A percentile compares a stretch with the other conserved stretches of the same genome.
Conservation (phyloP, 2,888 invertebrate genomes). For the Nezara viridula region DNA sequence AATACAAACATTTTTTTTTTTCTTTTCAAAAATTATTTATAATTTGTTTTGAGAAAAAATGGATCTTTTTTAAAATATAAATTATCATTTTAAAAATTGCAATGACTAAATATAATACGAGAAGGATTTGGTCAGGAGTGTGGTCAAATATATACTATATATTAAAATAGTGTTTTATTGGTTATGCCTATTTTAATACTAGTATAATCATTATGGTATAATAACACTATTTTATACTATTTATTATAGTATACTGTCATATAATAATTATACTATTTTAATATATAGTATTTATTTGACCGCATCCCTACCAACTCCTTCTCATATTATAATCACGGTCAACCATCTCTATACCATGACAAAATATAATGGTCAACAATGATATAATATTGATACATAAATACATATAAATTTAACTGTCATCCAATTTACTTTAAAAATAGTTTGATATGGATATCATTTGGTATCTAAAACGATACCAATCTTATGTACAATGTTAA, state of each 20-base stretch:
- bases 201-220: too few species aligned
- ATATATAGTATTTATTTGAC: too few species aligned
- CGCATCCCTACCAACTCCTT: too few species aligned
- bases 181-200: too few species aligned
- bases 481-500: constrained; percentile 33
- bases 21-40: background rate
- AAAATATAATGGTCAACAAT: constrained; percentile 14
- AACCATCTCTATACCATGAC: too few species aligned
- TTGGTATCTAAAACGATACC: constrained; percentile 44
- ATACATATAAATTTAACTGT: background rate
- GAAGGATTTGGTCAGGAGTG: too few species aligned
- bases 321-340: too few species aligned
- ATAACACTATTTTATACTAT: too few species aligned
- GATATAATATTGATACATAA: background rate
- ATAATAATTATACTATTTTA: too few species aligned
- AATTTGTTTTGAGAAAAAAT: background rate
- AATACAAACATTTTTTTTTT: background rate
- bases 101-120: constrained; percentile 1
- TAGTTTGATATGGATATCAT: constrained; percentile 19
- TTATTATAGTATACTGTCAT: too few species aligned
- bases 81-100: background rate
- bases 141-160: too few species aligned
- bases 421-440: background rate
- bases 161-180: too few species aligned
- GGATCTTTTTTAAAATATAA: background rate